These are phyloP conservation scores for Synanthedon formicaeformis DNA, from an alignment of 2,888 invertebrate species.

Conservation along the genomic window DNA sequence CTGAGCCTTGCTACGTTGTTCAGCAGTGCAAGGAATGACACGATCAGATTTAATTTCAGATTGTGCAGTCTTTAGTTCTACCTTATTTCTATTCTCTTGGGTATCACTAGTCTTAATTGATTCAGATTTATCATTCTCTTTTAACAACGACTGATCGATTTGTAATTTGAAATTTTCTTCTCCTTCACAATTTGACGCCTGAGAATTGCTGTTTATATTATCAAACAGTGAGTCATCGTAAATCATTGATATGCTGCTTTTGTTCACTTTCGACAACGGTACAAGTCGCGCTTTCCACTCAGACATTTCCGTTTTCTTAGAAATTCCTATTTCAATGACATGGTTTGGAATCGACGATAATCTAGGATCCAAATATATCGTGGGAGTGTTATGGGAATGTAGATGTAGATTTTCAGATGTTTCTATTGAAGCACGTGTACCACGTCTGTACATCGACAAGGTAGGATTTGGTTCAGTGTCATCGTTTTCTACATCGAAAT, in stretches of 20 bases:
- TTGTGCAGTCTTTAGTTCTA: neutral
- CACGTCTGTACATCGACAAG: neutral
- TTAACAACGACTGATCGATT: too few relatives aligned
- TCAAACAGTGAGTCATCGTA: neutral
- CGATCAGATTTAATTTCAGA: neutral
- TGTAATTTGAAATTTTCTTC: too few relatives aligned
- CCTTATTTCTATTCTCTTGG: neutral
- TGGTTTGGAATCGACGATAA: neutral
- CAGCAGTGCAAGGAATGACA: too few relatives aligned
- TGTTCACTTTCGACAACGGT: neutral
- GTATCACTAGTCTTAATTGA: neutral
- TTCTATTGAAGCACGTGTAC: neutral
- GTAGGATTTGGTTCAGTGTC: neutral
- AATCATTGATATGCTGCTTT: neutral
- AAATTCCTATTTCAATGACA: neutral
- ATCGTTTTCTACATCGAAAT: conserved; percentile 5
- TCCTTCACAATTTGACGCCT: too few relatives aligned
- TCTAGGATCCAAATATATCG: neutral
- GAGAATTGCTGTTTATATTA: neutral
- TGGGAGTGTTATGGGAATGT: neutral
- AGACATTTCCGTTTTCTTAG: neutral
- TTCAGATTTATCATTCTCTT: neutral
- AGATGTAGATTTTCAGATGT: neutral
- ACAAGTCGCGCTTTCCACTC: neutral
- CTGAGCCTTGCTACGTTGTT: neutral